Evolutionary conservation across 1,140 invertebrate genomes (phyloP).

Genomic region (Proctacanthus coquilletti): DNA sequence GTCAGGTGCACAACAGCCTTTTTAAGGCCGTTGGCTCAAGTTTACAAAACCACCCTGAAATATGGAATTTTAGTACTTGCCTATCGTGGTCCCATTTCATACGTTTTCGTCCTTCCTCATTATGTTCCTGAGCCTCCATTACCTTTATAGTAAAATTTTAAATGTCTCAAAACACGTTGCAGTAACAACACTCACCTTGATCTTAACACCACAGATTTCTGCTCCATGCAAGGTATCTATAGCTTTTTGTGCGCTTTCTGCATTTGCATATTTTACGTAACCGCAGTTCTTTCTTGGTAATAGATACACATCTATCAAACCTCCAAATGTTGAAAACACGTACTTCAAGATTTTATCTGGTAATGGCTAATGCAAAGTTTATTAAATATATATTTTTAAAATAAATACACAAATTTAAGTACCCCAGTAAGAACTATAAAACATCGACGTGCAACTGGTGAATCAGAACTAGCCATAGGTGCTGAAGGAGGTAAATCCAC

Average conservation of each 20-base stretch:
- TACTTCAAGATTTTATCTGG: conserved; percentile 68
- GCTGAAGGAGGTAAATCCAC: conserved; percentile 55
- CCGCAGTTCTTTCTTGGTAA: conserved; percentile 79
- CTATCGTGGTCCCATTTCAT: too few species aligned
- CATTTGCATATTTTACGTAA: conserved; percentile 75
- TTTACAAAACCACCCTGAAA: too few species aligned
- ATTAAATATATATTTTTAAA: neutral
- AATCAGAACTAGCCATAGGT: conserved; percentile 55
- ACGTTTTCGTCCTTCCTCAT: too few species aligned
- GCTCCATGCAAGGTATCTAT: conserved; percentile 52
- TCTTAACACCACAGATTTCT: conserved; percentile 60
- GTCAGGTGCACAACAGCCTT: too few species aligned
- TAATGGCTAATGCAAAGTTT: conserved; percentile 47
- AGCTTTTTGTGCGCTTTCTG: conserved; percentile 49
- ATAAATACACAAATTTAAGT: conserved; percentile 3
- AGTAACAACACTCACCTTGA: conserved; percentile 15
- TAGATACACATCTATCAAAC: conserved; percentile 81
- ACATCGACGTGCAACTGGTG: conserved; percentile 28
- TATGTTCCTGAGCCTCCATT: conserved; percentile 71
- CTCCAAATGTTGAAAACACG: conserved; percentile 83
- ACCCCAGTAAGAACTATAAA: conserved; percentile 28
- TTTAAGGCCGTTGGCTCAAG: too few species aligned
- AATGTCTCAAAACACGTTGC: neutral
- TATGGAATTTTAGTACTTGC: too few species aligned
- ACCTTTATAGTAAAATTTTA: conserved; percentile 53